A percentile compares a stretch with the other conserved stretches of the same genome.
phyloP scores from a whole-genome alignment of 2,888 invertebrate genomes.

The Brachypterus glaber region DNA sequence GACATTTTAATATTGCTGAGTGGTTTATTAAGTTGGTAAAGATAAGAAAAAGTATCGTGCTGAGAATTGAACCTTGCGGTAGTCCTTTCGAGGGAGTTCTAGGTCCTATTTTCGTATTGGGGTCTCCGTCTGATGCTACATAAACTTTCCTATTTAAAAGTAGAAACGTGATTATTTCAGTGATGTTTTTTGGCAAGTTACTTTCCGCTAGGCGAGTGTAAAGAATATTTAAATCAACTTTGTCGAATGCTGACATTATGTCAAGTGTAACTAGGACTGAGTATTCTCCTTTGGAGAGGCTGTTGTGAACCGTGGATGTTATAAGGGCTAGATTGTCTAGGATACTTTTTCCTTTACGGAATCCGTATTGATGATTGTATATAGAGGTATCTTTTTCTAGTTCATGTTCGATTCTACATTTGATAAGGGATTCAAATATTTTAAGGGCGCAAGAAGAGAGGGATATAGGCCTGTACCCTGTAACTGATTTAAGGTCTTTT shows the following conservation, averaged over 20 bases:
- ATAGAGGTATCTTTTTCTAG: constrained; percentile 4
- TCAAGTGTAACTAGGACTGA: constrained; percentile 6
- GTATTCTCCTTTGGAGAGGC: constrained; percentile 1
- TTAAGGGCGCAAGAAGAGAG: constrained; percentile 6
- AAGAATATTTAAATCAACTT: constrained; percentile 5
- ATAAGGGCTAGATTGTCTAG: background rate
- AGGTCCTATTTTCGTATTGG: background rate
- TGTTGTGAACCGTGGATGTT: no score
- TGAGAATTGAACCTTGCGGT: constrained; percentile 8
- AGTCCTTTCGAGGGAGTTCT: background rate
- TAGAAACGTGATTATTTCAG: background rate
- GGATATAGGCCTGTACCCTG: constrained; percentile 8
- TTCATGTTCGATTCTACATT: no score
- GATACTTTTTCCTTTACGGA: constrained; percentile 6
- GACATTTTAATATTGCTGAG: background rate
- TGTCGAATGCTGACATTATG: constrained; percentile 10
- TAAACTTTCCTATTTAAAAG: background rate
- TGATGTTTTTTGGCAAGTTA: background rate
- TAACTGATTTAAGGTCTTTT: constrained; percentile 4
- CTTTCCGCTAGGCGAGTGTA: background rate
- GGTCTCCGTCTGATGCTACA: background rate
- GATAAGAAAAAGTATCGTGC: constrained; percentile 10
- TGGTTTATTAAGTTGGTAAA: constrained; percentile 5
- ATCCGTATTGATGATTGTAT: constrained; percentile 4
- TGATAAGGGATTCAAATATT: constrained; percentile 7